Evolutionary conservation across 2,113 vertebrate species (phyloP), one percentile per base, ranked within the genome.

Genomic region (Dunckerocampus dactyliophorus): DNA sequence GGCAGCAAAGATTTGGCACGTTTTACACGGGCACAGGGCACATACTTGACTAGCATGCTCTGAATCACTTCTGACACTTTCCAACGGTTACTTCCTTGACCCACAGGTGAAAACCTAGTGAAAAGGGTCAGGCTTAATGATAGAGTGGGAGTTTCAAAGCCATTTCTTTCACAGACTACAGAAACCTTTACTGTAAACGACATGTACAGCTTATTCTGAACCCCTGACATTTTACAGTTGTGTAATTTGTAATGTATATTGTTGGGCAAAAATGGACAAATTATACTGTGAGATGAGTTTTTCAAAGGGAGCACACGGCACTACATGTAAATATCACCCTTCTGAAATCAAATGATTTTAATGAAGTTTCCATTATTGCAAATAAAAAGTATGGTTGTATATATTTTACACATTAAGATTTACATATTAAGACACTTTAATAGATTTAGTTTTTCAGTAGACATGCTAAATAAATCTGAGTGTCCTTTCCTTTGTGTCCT

Each of bases 261-360:
- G 19, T 34, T 19, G n/a, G 53, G 37, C 34, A 17, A 67, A 78
- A 78, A 72, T 56, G 68, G 71, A 83, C 69, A 77, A 65, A 62
- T 62, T 70, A 68, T 80, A 85, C 78, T 85, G 84, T 87, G 80
- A 83, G 69, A 73, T 22, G 69, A 52, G 68, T 77, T 75, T 75
- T 59, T 72, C 60, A 70, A 61, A 74, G 43, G 48, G 55, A 69
- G 21, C 13, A 22, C 51, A 56, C 59, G 43, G 48, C 75, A 52
- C 58, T 47, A 62, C 62, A 28, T 72, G 74, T 83, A 65, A 17
- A 81, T 83, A 80, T 54, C 24, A 17, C 52, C 59, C 21, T 42
- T 82, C 72, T 78, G 83, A 73, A 71, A 76, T 66, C 61, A 43
- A 53, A 31, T 47, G 46, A 53, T 59, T 59, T 71, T 42, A 31